Base-by-base conservation (phyloP, 2,797 vertebrate genomes). In the Gephyroberyx darwinii region DNA sequence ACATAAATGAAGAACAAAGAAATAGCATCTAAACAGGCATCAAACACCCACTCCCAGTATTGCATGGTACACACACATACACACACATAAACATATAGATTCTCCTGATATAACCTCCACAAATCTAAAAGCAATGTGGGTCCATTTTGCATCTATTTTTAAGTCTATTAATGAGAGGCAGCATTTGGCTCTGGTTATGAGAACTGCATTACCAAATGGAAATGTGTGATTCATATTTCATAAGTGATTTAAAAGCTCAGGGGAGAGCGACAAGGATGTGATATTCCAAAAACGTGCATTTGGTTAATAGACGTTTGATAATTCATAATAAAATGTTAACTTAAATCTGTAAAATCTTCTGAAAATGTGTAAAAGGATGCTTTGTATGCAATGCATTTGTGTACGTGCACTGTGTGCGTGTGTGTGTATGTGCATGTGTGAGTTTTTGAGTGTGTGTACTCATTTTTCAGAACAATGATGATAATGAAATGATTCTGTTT, bases 151-250 rank as follows among this genome's bases (percentile, higher is more conserved):
- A 13, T 63, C 63, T 74, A 78, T 67, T 81, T 83, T 81, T 74
- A 68, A 68, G 57, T 39, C 60, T 37, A 50, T 59, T 85, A 74
- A 75, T 75, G 41, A 78, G 62, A 78, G n/a, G 45, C 70, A 65
- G 33, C 5, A 1, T 77, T 84, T 86, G 82, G 78, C 75, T 69
- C 16, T 13, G 30, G 16, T 71, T 33, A 12, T 62, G 30, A 65
- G 43, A 59, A 30, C 39, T 71, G 35, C 71, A 83, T 86, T 75
- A 80, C 60, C 74, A 77, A 87, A 84, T 84, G 66, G 58, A 58
- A 52, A 75, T 54, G 78, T 78, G 41, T 69, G 69, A 75, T 81
- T 81, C 70, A 78, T 54, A 57, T 81, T 72, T 71, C 12, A 56
- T 70, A 68, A 70, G 75, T 75, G 75, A 74, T 79, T 80, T 71